A percentile compares a stretch with the other conserved stretches of the same genome.
phyloP scores from a whole-genome alignment of 2,797 vertebrate genomes.

The Synaphobranchus kaupii region DNA sequence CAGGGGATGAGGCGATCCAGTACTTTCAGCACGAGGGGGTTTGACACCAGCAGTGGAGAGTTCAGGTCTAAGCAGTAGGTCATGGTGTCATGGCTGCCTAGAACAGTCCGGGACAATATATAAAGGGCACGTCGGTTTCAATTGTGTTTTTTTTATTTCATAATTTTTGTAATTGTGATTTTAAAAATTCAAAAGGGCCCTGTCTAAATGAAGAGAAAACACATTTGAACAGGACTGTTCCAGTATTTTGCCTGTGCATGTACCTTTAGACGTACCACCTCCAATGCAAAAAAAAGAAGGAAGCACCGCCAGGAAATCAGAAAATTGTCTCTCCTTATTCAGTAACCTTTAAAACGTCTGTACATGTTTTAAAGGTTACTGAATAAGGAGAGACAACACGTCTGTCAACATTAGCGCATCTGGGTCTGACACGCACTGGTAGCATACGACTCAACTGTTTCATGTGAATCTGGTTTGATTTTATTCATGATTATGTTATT shows the following conservation, averaged over 20 bases:
- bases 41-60: slow-evolving; percentile 60
- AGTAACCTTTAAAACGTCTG: no score
- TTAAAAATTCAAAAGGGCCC: neutral
- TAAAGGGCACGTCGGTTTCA: neutral
- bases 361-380: neutral
- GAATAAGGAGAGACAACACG: neutral
- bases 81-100: slow-evolving; percentile 83
- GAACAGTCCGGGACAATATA: neutral
- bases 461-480: no score
- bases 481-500: no score
- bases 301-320: no score
- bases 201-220: neutral
- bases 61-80: slow-evolving; percentile 73
- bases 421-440: no score
- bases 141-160: neutral
- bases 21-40: slow-evolving; percentile 62
- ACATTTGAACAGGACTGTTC: neutral
- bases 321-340: no score
- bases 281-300: neutral
- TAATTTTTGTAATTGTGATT: neutral
- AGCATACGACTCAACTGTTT: no score
- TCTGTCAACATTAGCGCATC: neutral
- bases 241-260: neutral
- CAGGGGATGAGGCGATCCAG: slow-evolving; percentile 66
- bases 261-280: neutral